Conservation (phyloP, 2,797 vertebrate species). For the Poecilia gillii region DNA sequence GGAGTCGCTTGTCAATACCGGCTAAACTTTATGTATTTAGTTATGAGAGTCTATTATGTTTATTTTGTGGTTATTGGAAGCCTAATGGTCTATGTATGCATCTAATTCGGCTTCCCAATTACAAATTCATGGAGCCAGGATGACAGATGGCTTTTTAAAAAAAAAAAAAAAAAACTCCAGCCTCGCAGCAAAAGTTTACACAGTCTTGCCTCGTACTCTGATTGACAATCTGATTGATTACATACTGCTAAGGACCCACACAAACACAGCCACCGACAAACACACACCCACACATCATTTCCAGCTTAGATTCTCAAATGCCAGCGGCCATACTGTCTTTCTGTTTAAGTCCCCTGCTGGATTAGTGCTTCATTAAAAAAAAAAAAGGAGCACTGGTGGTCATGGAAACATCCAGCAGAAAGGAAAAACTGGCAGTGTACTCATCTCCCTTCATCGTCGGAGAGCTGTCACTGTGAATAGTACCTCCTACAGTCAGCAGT, state of each 20-base stretch:
- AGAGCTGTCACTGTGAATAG: constrained; percentile 24
- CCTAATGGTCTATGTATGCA: constrained; percentile 41
- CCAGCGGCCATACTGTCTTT: constrained; percentile 60
- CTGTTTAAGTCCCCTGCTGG: constrained; percentile 57
- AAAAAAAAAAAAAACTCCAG: constrained; percentile 22
- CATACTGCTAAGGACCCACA: constrained; percentile 21
- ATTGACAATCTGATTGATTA: constrained; percentile 56
- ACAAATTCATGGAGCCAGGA: constrained; percentile 50
- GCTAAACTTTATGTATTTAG: constrained; percentile 21
- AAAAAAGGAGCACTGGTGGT: constrained; percentile 53
- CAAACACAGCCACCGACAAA: constrained; percentile 16
- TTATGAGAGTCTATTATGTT: constrained; percentile 24
- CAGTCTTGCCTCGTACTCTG: constrained; percentile 23
- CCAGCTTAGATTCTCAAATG: constrained; percentile 53
- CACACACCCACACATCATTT: constrained; percentile 8
- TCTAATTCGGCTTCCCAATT: constrained; percentile 42
- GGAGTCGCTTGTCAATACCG: neutral
- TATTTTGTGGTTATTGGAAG: constrained; percentile 43
- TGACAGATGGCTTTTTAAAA: constrained; percentile 55
- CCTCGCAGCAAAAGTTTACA: constrained; percentile 36
- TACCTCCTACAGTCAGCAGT: constrained; percentile 26
- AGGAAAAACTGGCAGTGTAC: constrained; percentile 50
- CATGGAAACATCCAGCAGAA: constrained; percentile 63
- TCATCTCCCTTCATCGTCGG: constrained; percentile 37
- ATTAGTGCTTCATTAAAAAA: constrained; percentile 65